Conservation (phyloP, 2,888 invertebrate genomes). For the Caenorhabditis sp. region DNA sequence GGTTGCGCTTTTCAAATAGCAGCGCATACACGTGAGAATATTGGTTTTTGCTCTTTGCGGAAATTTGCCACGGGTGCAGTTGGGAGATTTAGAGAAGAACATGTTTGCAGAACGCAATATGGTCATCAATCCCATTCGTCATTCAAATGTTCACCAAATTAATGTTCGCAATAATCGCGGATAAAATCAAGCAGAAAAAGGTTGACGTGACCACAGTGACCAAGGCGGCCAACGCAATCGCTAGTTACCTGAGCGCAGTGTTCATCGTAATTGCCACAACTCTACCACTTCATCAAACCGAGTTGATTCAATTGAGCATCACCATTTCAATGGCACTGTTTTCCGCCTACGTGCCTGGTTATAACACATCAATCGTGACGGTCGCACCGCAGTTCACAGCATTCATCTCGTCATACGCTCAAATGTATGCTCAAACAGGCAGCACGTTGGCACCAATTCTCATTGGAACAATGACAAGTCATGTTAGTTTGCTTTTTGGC, state of each 20-base stretch:
- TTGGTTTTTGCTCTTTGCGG: too few relatives aligned
- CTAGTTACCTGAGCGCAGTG: slow-evolving; percentile 60
- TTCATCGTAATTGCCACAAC: slow-evolving; percentile 52
- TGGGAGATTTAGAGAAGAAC: too few relatives aligned
- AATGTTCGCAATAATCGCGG: slow-evolving; percentile 61
- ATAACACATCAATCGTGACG: slow-evolving; percentile 63
- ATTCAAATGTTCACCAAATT: slow-evolving; percentile 64
- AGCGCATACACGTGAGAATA: too few relatives aligned
- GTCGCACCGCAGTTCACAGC: slow-evolving; percentile 67
- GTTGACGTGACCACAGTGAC: slow-evolving; percentile 55
- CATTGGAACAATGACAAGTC: slow-evolving; percentile 60
- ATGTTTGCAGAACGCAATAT: slow-evolving; percentile 59
- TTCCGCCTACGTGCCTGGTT: slow-evolving; percentile 65
- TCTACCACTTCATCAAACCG: slow-evolving; percentile 24
- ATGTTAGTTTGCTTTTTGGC: slow-evolving; percentile 33
- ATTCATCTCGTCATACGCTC: slow-evolving; percentile 62
- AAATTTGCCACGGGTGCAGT: too few relatives aligned
- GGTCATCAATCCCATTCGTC: slow-evolving; percentile 64
- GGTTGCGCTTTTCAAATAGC: too few relatives aligned
- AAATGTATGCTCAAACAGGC: slow-evolving; percentile 60
- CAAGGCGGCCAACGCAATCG: slow-evolving; percentile 59
- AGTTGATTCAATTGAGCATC: slow-evolving; percentile 50
- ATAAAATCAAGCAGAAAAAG: slow-evolving; percentile 52
- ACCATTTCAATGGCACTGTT: slow-evolving; percentile 57
- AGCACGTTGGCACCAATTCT: slow-evolving; percentile 58